Evolutionary conservation across 2,888 invertebrate species (phyloP).

Genomic region (Xestia ashworthii): DNA sequence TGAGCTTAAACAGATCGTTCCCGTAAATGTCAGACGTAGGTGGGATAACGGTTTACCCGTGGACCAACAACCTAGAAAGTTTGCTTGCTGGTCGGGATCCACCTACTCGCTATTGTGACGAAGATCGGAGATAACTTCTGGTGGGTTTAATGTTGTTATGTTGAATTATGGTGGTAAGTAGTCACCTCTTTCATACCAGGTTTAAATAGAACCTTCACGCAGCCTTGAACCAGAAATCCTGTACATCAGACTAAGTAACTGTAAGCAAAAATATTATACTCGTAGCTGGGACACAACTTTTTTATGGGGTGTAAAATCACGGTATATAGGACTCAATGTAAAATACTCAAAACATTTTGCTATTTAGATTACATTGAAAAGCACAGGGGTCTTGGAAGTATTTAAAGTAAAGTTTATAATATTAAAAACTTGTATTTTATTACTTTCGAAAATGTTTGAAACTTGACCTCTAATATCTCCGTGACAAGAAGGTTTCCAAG

Average conservation of each 20-base stretch:
- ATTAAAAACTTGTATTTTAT: too few species aligned
- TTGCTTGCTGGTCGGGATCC: neutral
- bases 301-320: neutral
- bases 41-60: constrained; percentile 17
- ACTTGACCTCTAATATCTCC: neutral
- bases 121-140: neutral
- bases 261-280: neutral
- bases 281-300: neutral
- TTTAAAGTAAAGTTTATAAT: neutral
- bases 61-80: constrained; percentile 1
- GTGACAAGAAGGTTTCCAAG: neutral
- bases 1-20: constrained; percentile 20
- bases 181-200: neutral
- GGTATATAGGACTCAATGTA: neutral
- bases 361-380: neutral
- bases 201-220: neutral
- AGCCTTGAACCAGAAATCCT: neutral
- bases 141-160: neutral
- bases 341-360: neutral
- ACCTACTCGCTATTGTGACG: constrained; percentile 6
- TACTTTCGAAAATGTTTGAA: neutral
- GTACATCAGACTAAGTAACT: neutral
- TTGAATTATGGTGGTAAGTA: neutral
- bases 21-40: constrained; percentile 49
- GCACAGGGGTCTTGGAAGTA: neutral